These are phyloP conservation scores for Eucidaris tribuloides DNA, from an alignment of 35 echinoderm and acorn worm species.

Conservation along the genomic window DNA sequence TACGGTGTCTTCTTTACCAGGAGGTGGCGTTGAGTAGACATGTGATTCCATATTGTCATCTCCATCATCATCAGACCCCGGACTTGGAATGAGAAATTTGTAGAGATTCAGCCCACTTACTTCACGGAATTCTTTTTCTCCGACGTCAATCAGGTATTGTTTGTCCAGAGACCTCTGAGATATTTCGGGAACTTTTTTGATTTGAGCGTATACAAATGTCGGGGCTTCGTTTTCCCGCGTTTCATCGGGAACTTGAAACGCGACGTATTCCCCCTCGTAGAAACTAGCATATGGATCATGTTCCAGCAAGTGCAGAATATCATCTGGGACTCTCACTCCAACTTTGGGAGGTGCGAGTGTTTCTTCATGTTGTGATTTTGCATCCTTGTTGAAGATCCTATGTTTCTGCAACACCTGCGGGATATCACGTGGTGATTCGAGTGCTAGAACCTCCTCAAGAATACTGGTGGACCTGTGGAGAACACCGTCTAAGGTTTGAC, in stretches of 20 bases:
- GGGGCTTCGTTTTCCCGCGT: neutral
- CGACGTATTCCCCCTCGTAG: neutral
- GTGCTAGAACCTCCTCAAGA: neutral
- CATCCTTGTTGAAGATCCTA: neutral
- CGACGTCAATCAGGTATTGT: neutral
- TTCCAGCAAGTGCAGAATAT: neutral
- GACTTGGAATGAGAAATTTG: constrained; percentile 2
- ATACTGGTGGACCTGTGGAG: neutral
- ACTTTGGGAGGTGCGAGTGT: neutral
- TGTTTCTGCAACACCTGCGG: neutral
- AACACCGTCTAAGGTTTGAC: neutral
- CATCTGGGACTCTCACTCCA: neutral
- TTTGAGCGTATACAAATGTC: neutral
- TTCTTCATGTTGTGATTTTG: neutral
- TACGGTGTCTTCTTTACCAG: too few species aligned
- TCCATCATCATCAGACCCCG: too few species aligned
- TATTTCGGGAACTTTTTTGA: neutral
- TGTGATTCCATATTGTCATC: too few species aligned
- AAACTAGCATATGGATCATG: neutral
- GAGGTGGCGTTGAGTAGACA: too few species aligned
- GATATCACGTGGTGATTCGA: neutral
- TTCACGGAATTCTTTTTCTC: neutral
- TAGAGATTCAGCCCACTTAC: neutral
- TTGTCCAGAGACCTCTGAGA: neutral
- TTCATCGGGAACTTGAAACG: neutral